phyloP scores from a whole-genome alignment of 2,113 vertebrate genomes.

The Tachysurus vachellii region DNA sequence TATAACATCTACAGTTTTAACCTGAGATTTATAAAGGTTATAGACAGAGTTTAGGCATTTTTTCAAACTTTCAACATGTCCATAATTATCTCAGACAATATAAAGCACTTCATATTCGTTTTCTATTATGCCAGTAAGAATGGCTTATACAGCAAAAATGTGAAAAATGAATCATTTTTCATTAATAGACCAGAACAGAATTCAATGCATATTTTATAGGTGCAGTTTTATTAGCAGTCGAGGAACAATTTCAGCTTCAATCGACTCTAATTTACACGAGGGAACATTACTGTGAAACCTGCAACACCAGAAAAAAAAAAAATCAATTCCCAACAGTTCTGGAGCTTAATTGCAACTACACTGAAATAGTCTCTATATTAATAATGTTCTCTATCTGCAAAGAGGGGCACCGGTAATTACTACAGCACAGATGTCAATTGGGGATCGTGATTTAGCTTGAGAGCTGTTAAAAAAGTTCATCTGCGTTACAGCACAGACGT shows the following conservation, averaged over 20 bases:
- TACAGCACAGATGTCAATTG: slow-evolving; percentile 25
- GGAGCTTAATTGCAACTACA: slow-evolving; percentile 38
- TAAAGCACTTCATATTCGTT: background rate
- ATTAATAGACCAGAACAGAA: slow-evolving; percentile 5
- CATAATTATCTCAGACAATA: background rate
- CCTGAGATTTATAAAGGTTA: background rate
- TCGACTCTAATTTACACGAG: background rate
- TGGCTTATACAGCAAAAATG: background rate
- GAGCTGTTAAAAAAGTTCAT: slow-evolving; percentile 29
- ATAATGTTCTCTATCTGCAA: slow-evolving; percentile 42
- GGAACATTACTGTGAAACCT: background rate
- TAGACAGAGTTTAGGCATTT: background rate
- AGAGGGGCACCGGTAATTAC: slow-evolving; percentile 55
- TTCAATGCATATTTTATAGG: slow-evolving; percentile 21
- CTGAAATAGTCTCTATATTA: slow-evolving; percentile 51
- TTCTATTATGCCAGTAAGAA: background rate
- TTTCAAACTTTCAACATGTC: background rate
- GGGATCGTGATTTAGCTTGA: slow-evolving; percentile 43
- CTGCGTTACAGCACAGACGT: slow-evolving; percentile 16
- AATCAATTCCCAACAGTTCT: slow-evolving; percentile 25
- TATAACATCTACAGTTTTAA: background rate
- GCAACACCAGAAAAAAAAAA: background rate
- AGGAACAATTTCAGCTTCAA: slow-evolving; percentile 20
- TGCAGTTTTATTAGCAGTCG: background rate
- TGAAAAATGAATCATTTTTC: slow-evolving; percentile 17